A percentile compares a stretch with the other conserved stretches of the same genome.
Conservation (phyloP, 2,888 invertebrate species). For the Barypeithes pellucidus region DNA sequence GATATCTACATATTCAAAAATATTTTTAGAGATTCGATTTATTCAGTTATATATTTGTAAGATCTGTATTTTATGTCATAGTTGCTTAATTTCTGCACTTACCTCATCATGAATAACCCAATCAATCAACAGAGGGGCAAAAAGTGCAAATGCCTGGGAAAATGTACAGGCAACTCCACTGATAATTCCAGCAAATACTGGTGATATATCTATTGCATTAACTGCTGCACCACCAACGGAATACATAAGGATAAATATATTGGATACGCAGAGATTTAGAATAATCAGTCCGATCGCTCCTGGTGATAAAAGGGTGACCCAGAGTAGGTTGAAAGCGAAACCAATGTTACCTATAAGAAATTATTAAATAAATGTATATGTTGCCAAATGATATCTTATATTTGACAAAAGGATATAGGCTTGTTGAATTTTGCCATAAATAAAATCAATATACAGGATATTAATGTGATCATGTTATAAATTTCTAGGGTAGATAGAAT, state of each 20-base stretch:
- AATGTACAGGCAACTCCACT: slow-evolving; percentile 88
- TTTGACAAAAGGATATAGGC: too few species aligned
- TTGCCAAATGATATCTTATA: too few species aligned
- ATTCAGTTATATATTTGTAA: too few species aligned
- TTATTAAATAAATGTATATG: background rate
- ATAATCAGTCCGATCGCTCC: slow-evolving; percentile 64
- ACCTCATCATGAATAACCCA: slow-evolving; percentile 80
- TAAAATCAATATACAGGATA: too few species aligned
- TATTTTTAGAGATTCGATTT: too few species aligned
- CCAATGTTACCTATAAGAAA: slow-evolving; percentile 67
- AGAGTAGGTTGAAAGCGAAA: slow-evolving; percentile 77
- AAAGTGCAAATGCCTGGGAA: slow-evolving; percentile 83
- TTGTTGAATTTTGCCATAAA: too few species aligned
- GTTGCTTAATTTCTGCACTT: too few species aligned
- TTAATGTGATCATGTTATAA: too few species aligned
- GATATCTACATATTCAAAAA: too few species aligned
- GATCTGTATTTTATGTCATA: too few species aligned
- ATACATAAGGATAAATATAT: slow-evolving; percentile 63
- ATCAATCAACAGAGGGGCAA: slow-evolving; percentile 83
- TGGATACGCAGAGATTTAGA: background rate
- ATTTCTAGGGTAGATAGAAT: too few species aligned
- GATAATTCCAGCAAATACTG: slow-evolving; percentile 85
- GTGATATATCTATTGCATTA: slow-evolving; percentile 88
- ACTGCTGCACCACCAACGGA: slow-evolving; percentile 74
- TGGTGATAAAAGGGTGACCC: slow-evolving; percentile 68